phyloP scores from a whole-genome alignment of 2,888 invertebrate genomes.

The Eledone cirrhosa region DNA sequence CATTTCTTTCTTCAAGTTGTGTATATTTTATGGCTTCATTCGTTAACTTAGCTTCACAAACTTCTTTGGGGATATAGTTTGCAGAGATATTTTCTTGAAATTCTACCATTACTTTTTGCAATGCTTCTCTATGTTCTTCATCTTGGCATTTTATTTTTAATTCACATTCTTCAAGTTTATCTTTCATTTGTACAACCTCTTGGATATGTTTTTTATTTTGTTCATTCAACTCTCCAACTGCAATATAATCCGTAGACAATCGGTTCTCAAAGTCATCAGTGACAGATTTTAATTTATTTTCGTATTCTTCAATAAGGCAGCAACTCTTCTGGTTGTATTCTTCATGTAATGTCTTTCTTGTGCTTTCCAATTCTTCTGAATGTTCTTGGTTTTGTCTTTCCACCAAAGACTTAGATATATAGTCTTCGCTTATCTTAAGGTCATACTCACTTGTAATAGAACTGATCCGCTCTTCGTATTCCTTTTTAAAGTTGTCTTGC shows the following conservation, averaged over 20 bases:
- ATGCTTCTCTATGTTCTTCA: background rate
- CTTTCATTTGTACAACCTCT: background rate
- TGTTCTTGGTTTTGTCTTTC: too few species aligned
- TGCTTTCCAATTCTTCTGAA: too few species aligned
- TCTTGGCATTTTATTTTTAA: background rate
- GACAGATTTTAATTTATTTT: background rate
- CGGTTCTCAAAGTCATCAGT: background rate
- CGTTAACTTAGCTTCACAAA: background rate
- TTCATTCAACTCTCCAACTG: background rate
- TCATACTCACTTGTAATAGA: slow-evolving; percentile 1
- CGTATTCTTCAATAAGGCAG: background rate
- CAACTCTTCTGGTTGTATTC: too few species aligned
- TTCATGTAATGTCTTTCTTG: too few species aligned
- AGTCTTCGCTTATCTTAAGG: background rate
- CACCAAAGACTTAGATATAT: background rate
- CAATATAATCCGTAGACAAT: background rate
- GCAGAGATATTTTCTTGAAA: background rate
- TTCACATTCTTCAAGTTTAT: background rate
- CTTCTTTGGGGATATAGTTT: background rate
- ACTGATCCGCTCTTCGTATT: background rate
- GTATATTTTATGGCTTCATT: background rate
- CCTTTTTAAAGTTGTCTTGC: background rate
- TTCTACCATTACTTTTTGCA: background rate
- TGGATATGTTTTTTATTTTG: slow-evolving; percentile 14
- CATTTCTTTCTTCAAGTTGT: background rate